Base-by-base conservation (phyloP, 2,888 invertebrate species). In the Reticulitermes lucifugus region DNA sequence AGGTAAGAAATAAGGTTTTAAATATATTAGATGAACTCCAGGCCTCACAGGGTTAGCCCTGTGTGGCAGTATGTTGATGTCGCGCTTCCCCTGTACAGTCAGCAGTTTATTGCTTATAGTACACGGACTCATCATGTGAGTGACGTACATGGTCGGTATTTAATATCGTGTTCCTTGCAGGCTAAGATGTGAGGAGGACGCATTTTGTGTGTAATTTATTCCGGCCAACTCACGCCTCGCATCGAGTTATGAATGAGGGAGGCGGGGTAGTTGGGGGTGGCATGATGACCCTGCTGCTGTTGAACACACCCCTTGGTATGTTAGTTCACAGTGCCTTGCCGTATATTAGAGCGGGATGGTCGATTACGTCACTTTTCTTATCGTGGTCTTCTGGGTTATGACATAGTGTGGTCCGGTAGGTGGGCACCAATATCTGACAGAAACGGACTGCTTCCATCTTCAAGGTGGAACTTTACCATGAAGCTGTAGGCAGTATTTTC, bases 151-250 rank as follows among this genome's bases (percentile, higher is more conserved):
- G 21, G 73, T 14, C 21, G 21, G 73, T n/a, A 14, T 73, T 73
- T 73, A 73, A 73, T 73, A 73, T 41, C 73, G 21, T 73, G 41
- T 73, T 41, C 73, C 73, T n/a, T 9, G 7, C 22, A 41, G 35
- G 14, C 25, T 21, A 73, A 41, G 73, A 65, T 65, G 65, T 65
- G 25, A 65, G n/a, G n/a, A 65, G 4, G 73, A 21, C 41, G 12
- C 73, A 41, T 73, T 41, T 41, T 73, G 73, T 41, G 73, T 73
- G 73, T 73, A 73, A 73, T 73, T 73, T 73, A 73, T 73, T 73
- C 73, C 14, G 35, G 35, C 41, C 41, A 73, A 41, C 35, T 73
- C 73, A 41, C 73, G 73, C 41, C 73, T 73, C 73, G 73, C 73
- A 29, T 35, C 73, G 41, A 73, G 73, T 73, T 73, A 73, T 41